Percentiles rank a stretch among this genome's conserved stretches.
Conservation (phyloP, 1,140 invertebrate species). For the Cryptotermes secundus region DNA sequence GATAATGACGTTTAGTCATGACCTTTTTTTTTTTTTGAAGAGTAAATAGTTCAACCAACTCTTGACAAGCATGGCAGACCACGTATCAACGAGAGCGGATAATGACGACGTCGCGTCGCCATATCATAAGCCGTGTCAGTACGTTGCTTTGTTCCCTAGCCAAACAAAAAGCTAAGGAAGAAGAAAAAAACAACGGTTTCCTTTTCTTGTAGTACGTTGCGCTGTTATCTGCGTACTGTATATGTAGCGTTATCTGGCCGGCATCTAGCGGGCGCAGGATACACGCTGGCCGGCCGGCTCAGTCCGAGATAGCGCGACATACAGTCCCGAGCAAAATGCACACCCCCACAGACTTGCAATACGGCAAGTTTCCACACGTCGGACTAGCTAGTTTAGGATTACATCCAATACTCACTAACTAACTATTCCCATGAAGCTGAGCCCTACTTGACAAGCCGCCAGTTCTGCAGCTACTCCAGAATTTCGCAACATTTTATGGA, state of each 20-base stretch:
- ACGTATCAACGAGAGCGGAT: not conserved
- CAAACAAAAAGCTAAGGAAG: not conserved
- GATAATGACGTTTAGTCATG: not conserved
- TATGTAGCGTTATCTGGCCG: not conserved
- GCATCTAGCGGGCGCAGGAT: not conserved
- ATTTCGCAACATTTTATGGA: too few species aligned
- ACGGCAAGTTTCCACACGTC: not conserved
- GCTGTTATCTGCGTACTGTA: not conserved
- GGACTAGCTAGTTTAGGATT: not conserved
- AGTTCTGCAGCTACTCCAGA: too few species aligned
- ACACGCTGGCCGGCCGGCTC: not conserved
- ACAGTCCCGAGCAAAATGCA: not conserved
- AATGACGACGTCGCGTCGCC: not conserved
- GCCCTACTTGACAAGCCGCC: too few species aligned
- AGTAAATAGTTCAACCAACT: not conserved
- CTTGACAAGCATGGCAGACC: not conserved
- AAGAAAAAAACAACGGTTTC: slow-evolving; percentile 4
- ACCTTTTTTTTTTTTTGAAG: not conserved
- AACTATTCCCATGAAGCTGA: too few species aligned
- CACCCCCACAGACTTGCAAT: not conserved
- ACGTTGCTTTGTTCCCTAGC: not conserved
- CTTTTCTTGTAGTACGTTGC: not conserved
- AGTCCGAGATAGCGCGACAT: not conserved
- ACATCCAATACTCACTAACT: not conserved
- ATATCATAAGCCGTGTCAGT: not conserved